These are phyloP conservation scores for Lymantria dispar DNA, from an alignment of 2,888 invertebrate species.

Conservation along the genomic window DNA sequence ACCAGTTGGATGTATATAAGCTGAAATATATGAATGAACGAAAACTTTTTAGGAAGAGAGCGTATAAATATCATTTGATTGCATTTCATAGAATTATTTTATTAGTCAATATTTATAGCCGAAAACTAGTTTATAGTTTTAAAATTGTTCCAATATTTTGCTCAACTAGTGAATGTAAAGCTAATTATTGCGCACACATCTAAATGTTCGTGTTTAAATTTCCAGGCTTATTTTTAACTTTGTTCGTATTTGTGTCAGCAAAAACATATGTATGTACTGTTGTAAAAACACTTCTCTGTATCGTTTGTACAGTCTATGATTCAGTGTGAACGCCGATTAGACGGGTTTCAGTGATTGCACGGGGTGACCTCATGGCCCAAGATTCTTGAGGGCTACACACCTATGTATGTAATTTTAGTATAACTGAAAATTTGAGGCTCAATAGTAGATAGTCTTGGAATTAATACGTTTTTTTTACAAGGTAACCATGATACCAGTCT, in stretches of 20 bases:
- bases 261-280: constrained; percentile 23
- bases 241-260: constrained; percentile 52
- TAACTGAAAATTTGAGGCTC: no score
- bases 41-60: no score
- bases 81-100: background rate
- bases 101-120: background rate
- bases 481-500: no score
- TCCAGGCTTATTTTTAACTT: constrained; percentile 48
- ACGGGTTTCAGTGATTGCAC: constrained; percentile 29
- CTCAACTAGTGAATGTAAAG: constrained; percentile 1
- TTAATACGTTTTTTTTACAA: no score
- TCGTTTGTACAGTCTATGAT: constrained; percentile 13
- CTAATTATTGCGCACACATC: constrained; percentile 22
- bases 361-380: constrained; percentile 27
- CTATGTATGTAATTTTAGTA: no score
- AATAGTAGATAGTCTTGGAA: no score
- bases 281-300: constrained; percentile 22
- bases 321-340: constrained; percentile 21
- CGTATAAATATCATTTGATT: background rate
- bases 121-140: background rate
- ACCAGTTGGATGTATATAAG: no score
- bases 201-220: constrained; percentile 40
- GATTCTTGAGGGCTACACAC: no score
- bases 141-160: background rate
- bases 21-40: no score